Evolutionary conservation across 2,888 invertebrate genomes (phyloP).

Genomic region (Heliconius ismenius): DNA sequence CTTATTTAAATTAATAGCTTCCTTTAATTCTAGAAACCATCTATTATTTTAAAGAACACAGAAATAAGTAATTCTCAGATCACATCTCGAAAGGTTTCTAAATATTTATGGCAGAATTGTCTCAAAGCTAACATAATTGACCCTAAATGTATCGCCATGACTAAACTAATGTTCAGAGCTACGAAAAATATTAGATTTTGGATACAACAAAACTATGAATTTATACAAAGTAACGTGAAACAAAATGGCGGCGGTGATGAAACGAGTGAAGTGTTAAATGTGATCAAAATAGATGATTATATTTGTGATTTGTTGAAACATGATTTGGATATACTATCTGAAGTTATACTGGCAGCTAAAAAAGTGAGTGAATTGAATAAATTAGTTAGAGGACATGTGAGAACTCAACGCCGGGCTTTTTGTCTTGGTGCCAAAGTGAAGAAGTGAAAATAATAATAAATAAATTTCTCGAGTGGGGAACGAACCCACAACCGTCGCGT

Average conservation of each 20-base stretch:
- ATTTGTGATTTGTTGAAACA: constrained; percentile 64
- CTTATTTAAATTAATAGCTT: background rate
- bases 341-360: constrained; percentile 71
- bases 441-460: too few relatives aligned
- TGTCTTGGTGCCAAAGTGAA: too few relatives aligned
- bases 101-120: constrained; percentile 62
- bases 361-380: constrained; percentile 56
- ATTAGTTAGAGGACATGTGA: too few relatives aligned
- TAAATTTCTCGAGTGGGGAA: too few relatives aligned
- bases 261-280: constrained; percentile 39
- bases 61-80: constrained; percentile 50
- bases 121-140: constrained; percentile 69
- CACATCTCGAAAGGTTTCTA: constrained; percentile 60
- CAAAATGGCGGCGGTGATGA: constrained; percentile 48
- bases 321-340: constrained; percentile 67
- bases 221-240: constrained; percentile 38
- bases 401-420: too few relatives aligned
- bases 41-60: constrained; percentile 55
- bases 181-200: constrained; percentile 63
- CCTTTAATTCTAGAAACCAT: constrained; percentile 61
- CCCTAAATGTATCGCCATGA: constrained; percentile 66
- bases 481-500: too few relatives aligned
- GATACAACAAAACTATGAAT: constrained; percentile 68
- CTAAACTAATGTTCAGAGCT: constrained; percentile 61
- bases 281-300: constrained; percentile 58